These are phyloP conservation scores for Epirrhoe alternata DNA, from an alignment of 2,888 invertebrate genomes.

Conservation along the genomic window DNA sequence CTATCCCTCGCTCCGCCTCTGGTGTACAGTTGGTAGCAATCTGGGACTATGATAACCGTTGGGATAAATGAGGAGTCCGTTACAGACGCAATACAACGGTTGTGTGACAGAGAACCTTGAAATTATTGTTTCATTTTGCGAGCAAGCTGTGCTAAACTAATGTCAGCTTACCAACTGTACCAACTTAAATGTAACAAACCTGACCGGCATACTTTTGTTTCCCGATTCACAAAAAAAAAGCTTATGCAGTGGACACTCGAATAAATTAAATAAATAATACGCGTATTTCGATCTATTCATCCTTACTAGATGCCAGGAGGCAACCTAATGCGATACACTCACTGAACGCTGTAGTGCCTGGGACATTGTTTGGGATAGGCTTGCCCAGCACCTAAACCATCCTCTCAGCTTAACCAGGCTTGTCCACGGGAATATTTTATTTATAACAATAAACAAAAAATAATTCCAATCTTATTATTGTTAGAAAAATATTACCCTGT, in stretches of 20 bases:
- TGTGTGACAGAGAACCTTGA: conserved; percentile 1
- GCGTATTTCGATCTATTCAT: neutral
- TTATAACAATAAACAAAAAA: too few species aligned
- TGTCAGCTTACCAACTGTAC: neutral
- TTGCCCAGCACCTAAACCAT: too few species aligned
- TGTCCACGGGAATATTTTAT: too few species aligned
- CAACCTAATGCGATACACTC: too few species aligned
- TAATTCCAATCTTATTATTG: too few species aligned
- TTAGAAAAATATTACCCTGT: too few species aligned
- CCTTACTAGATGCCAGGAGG: too few species aligned
- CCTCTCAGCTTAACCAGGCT: too few species aligned
- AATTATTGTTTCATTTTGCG: conserved; percentile 15
- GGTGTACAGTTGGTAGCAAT: conserved; percentile 13
- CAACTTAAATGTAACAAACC: neutral
- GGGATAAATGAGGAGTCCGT: conserved; percentile 10
- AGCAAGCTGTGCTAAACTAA: neutral
- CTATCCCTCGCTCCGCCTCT: neutral
- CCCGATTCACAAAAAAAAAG: neutral
- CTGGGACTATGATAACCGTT: conserved; percentile 18
- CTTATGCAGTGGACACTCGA: neutral
- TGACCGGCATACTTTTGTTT: too few species aligned
- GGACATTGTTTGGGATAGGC: too few species aligned
- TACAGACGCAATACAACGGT: conserved; percentile 10
- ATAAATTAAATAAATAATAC: neutral
- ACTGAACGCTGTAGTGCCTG: too few species aligned